A percentile compares a stretch with the other conserved stretches of the same genome.
phyloP scores from a whole-genome alignment of 2,797 vertebrate species.

The Ctenopoma kingsleyae region DNA sequence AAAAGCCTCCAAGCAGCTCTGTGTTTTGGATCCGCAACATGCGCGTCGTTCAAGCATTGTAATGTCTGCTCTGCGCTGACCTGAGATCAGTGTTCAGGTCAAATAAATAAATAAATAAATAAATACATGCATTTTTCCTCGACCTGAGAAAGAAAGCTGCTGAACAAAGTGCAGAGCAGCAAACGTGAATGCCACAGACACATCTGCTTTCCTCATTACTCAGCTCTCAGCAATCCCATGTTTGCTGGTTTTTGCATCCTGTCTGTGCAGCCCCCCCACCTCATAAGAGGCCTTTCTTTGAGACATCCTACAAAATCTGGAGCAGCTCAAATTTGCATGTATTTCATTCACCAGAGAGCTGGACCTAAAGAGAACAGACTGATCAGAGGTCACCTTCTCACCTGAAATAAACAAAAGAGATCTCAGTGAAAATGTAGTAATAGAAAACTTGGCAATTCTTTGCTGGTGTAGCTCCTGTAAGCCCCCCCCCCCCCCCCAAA shows the following conservation, averaged over 20 bases:
- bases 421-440: neutral
- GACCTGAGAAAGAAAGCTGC: constrained; percentile 6
- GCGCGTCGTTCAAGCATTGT: constrained; percentile 21
- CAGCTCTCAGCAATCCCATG: constrained; percentile 40
- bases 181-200: constrained; percentile 24
- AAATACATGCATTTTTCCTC: too few relatives aligned
- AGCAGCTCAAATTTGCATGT: constrained; percentile 6
- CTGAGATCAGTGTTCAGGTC: neutral
- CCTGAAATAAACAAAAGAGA: neutral
- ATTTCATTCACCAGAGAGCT: constrained; percentile 12
- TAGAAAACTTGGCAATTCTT: constrained; percentile 2
- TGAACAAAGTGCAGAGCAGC: constrained; percentile 5
- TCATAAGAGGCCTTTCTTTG: neutral
- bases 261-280: constrained; percentile 16
- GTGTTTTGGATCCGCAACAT: constrained; percentile 14
- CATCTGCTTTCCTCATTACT: constrained; percentile 75
- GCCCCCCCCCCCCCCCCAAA: neutral
- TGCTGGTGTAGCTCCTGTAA: constrained; percentile 18
- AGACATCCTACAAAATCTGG: constrained; percentile 5
- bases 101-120: neutral
- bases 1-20: constrained; percentile 24
- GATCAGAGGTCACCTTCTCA: constrained; percentile 2
- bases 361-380: neutral
- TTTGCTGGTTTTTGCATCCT: constrained; percentile 60
- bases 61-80: constrained; percentile 5